phyloP scores from a whole-genome alignment of 2,113 vertebrate species.

The Lycocorax pyrrhopterus region DNA sequence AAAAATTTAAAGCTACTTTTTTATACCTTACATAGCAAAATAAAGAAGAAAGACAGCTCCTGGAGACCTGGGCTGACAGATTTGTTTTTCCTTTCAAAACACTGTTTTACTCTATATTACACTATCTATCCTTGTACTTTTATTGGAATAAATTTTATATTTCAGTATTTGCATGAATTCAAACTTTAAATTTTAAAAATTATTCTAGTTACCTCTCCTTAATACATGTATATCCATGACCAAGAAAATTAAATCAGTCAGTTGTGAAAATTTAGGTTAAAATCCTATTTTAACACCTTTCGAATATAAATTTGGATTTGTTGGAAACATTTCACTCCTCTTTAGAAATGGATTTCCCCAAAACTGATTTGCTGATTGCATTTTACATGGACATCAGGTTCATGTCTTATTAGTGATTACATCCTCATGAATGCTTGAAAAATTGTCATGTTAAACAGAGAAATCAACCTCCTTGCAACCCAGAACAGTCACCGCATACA shows the following conservation, averaged over 20 bases:
- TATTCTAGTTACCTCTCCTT: background rate
- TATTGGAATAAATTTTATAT: background rate
- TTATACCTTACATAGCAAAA: background rate
- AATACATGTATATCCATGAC: background rate
- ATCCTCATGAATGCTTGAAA: slow-evolving; percentile 33
- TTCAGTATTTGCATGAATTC: background rate
- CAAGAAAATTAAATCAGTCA: background rate
- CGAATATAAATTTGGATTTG: background rate
- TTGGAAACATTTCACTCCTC: background rate
- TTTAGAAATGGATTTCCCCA: background rate
- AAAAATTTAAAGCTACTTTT: background rate
- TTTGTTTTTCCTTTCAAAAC: background rate
- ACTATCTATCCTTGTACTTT: background rate
- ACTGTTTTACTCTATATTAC: background rate
- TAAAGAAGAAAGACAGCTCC: background rate
- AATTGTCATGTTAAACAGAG: slow-evolving; percentile 39
- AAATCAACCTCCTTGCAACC: slow-evolving; percentile 26
- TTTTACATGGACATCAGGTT: background rate
- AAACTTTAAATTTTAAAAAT: background rate
- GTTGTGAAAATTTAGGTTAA: background rate
- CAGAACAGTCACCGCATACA: background rate
- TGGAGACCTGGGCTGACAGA: background rate
- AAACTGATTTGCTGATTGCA: slow-evolving; percentile 24
- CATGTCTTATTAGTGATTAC: background rate
- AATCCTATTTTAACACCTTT: background rate